phyloP scores from a whole-genome alignment of 2,797 vertebrate genomes.

The Poeciliopsis infans region DNA sequence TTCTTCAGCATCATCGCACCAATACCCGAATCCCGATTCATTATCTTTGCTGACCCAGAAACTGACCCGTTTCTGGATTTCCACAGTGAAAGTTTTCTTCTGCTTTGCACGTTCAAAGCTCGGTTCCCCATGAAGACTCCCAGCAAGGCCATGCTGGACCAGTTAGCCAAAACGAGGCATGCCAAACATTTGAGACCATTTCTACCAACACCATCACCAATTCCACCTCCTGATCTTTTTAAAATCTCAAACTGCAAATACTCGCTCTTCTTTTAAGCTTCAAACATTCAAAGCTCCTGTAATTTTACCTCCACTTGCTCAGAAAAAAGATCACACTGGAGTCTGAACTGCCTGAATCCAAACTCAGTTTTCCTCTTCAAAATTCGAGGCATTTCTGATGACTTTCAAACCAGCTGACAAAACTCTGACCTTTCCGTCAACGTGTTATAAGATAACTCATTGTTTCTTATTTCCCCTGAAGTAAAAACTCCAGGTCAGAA shows the following conservation, averaged over 20 bases:
- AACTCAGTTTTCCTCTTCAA: neutral
- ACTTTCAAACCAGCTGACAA: neutral
- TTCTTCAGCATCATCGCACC: slow-evolving; percentile 33
- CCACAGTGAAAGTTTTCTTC: slow-evolving; percentile 67
- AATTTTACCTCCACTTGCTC: neutral
- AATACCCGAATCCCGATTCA: slow-evolving; percentile 71
- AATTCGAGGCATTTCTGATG: neutral
- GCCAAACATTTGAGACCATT: neutral
- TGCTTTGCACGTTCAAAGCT: neutral
- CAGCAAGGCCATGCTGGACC: slow-evolving; percentile 18
- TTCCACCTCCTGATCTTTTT: neutral
- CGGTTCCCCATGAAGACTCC: neutral
- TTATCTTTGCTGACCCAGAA: slow-evolving; percentile 59
- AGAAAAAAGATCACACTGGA: neutral
- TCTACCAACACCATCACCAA: neutral
- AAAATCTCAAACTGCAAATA: neutral
- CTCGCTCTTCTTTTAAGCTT: neutral
- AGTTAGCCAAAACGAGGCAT: neutral
- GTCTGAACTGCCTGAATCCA: neutral
- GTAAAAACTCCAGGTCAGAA: neutral
- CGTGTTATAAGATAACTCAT: slow-evolving; percentile 1
- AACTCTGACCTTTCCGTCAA: neutral
- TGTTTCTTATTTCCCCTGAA: neutral
- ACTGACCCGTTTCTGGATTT: slow-evolving; percentile 73
- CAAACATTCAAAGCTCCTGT: neutral